Conservation (phyloP, 2,113 vertebrate species). For the Agelaius tricolor region DNA sequence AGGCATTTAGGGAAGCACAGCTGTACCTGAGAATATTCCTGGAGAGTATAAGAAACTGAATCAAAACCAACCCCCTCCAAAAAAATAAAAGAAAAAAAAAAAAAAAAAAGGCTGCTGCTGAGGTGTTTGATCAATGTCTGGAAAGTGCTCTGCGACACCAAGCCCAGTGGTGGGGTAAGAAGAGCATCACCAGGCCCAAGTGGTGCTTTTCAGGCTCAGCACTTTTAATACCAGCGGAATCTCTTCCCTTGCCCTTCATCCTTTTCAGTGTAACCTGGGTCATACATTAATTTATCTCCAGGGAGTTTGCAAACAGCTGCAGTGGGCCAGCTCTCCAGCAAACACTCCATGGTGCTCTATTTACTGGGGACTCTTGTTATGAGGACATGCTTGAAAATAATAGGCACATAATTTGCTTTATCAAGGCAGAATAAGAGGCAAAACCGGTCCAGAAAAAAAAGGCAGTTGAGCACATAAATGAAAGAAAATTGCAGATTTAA, state of each 20-base stretch:
- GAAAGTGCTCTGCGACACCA: neutral
- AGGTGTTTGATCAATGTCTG: neutral
- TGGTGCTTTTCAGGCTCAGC: neutral
- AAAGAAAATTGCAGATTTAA: neutral
- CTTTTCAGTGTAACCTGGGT: neutral
- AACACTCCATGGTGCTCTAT: accelerated
- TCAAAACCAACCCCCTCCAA: accelerated
- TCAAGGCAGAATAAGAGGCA: neutral
- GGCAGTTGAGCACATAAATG: neutral
- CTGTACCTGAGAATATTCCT: neutral
- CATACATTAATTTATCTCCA: neutral
- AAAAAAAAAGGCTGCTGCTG: accelerated
- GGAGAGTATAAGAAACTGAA: neutral
- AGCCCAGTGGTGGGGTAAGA: neutral
- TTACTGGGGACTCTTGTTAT: neutral
- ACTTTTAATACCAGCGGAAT: neutral
- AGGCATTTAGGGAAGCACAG: accelerated
- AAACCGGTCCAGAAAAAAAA: neutral
- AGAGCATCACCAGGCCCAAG: neutral
- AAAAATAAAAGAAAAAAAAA: too few relatives aligned
- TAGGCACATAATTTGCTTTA: neutral
- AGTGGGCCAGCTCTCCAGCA: neutral
- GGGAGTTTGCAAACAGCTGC: neutral
- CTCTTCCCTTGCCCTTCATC: neutral
- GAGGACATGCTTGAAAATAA: neutral